These are phyloP conservation scores for Microplitis manilae DNA, from an alignment of 2,888 invertebrate genomes.

Conservation along the genomic window DNA sequence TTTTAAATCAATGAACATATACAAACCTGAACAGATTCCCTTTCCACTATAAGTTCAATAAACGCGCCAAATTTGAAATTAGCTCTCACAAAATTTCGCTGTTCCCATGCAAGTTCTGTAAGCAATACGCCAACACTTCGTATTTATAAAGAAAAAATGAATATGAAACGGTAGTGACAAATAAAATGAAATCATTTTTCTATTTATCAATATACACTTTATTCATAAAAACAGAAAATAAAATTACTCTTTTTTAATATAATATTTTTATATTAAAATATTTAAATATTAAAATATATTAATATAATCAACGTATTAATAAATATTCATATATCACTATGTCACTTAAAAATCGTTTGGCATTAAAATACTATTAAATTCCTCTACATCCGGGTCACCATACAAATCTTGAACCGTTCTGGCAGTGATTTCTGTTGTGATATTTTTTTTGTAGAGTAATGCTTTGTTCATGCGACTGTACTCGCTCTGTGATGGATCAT, in stretches of 20 bases:
- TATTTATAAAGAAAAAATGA: slow-evolving; percentile 23
- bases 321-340: neutral
- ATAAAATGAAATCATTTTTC: neutral
- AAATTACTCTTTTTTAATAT: neutral
- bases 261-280: no score
- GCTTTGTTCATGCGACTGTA: slow-evolving; percentile 32
- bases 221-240: slow-evolving; percentile 21
- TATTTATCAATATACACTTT: slow-evolving; percentile 1
- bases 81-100: no score
- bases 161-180: neutral
- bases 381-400: slow-evolving; percentile 25
- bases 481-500: slow-evolving; percentile 29
- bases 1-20: no score
- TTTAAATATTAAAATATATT: neutral
- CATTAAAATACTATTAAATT: slow-evolving; percentile 32
- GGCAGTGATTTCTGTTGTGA: slow-evolving; percentile 20
- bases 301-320: neutral
- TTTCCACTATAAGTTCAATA: no score
- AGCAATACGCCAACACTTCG: slow-evolving; percentile 8
- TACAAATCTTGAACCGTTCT: slow-evolving; percentile 28
- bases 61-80: no score
- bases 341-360: slow-evolving; percentile 30
- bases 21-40: no score
- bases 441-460: slow-evolving; percentile 19
- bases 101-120: no score